Conservation (phyloP, 53 echinoderm and acorn worm genomes). For the Holothuria scabra region DNA sequence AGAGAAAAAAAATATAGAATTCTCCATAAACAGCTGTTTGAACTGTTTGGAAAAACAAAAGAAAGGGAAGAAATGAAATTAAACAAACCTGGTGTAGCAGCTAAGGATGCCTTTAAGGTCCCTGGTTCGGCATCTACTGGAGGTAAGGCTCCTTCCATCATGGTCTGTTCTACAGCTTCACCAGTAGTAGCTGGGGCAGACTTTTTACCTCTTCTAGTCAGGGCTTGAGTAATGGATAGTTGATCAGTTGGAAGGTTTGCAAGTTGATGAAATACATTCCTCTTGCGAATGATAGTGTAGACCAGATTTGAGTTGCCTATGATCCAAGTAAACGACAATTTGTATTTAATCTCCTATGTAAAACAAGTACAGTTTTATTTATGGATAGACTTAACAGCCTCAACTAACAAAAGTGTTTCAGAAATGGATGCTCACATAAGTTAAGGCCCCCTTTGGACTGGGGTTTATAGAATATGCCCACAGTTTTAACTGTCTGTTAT, state of each 20-base stretch:
- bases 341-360: too few relatives aligned
- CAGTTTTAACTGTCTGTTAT: too few relatives aligned
- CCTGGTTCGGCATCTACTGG: slow-evolving; percentile 98
- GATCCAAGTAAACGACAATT: not conserved
- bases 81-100: slow-evolving; percentile 89
- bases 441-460: too few relatives aligned
- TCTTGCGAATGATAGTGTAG: slow-evolving; percentile 98
- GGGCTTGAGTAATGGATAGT: slow-evolving; percentile 80
- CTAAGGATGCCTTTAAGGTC: slow-evolving; percentile 89
- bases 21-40: too few relatives aligned
- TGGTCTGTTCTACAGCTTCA: slow-evolving; percentile 71
- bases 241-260: slow-evolving; percentile 96
- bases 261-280: slow-evolving; percentile 96
- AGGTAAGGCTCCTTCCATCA: slow-evolving; percentile 95
- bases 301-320: slow-evolving; percentile 97
- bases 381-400: too few relatives aligned
- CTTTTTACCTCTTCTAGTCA: slow-evolving; percentile 89
- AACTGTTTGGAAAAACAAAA: not conserved
- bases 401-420: too few relatives aligned
- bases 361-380: too few relatives aligned
- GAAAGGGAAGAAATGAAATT: not conserved
- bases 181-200: slow-evolving; percentile 64
- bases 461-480: too few relatives aligned
- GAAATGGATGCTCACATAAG: too few relatives aligned
- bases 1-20: too few relatives aligned